phyloP scores from a whole-genome alignment of 2,888 invertebrate species.

The Heterodera filipjevi region DNA sequence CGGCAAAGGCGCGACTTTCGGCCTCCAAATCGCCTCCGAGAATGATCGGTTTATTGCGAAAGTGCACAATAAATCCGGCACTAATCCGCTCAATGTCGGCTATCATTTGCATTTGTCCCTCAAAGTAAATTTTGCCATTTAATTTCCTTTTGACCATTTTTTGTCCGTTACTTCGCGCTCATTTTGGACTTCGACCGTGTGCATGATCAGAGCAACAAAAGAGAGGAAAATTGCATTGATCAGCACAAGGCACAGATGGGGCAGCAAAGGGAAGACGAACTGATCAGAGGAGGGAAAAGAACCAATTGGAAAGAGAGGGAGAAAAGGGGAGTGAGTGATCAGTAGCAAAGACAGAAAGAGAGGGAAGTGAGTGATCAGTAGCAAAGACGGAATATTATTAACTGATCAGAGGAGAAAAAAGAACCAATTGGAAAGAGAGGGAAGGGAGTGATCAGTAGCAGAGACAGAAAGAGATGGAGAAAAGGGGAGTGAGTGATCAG shows the following conservation, averaged over 20 bases:
- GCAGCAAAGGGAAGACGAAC: neutral
- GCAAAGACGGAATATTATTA: too few species aligned
- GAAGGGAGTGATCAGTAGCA: too few species aligned
- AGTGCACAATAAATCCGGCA: neutral
- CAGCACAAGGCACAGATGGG: conserved; percentile 2
- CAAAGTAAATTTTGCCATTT: neutral
- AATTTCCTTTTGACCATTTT: neutral
- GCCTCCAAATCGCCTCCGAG: conserved; percentile 12
- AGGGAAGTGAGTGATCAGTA: too few species aligned
- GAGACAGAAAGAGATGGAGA: too few species aligned
- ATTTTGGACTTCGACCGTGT: neutral
- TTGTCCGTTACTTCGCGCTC: neutral
- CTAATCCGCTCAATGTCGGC: neutral
- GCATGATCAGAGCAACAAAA: neutral
- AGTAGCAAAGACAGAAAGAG: neutral
- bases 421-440: too few species aligned
- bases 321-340: neutral
- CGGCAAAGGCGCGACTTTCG: neutral
- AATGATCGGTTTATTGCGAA: conserved; percentile 1
- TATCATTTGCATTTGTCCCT: neutral
- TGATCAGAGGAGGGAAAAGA: neutral
- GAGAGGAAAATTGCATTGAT: neutral
- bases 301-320: neutral
- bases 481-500: too few species aligned
- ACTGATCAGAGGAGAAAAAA: too few species aligned